A percentile compares a stretch with the other conserved stretches of the same genome.
Conservation (phyloP, 2,888 invertebrate species). For the Temnothorax ravouxi region DNA sequence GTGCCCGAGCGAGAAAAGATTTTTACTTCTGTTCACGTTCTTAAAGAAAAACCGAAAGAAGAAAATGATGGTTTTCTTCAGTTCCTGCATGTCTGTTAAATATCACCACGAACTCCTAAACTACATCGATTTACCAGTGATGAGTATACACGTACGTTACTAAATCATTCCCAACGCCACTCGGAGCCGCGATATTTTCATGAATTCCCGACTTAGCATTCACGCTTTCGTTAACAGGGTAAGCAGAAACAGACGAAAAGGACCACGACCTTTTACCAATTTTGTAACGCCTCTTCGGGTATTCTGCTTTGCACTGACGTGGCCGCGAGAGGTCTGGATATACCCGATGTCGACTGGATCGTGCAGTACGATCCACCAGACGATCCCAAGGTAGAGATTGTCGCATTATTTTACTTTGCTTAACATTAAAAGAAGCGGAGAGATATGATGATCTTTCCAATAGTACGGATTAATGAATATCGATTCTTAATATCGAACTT, state of each 20-base stretch:
- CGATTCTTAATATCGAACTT: not conserved
- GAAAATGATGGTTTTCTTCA: slow-evolving; percentile 99
- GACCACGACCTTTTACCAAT: slow-evolving; percentile 98
- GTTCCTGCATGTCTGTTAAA: slow-evolving; percentile 98
- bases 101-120: slow-evolving; percentile 98
- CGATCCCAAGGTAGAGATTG: slow-evolving; percentile 93
- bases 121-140: slow-evolving; percentile 98
- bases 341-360: slow-evolving; percentile 99
- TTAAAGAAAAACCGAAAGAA: slow-evolving; percentile 98
- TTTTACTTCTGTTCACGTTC: slow-evolving; percentile 98
- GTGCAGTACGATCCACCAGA: slow-evolving; percentile 99
- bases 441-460: not conserved
- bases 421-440: not conserved
- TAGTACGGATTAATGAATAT: not conserved
- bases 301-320: slow-evolving; percentile 99
- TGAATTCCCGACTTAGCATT: not conserved
- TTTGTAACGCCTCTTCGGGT: slow-evolving; percentile 97
- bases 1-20: slow-evolving; percentile 97
- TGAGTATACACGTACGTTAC: slow-evolving; percentile 96
- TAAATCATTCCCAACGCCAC: not conserved
- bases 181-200: not conserved
- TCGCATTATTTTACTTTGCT: not conserved
- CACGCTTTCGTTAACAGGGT: slow-evolving; percentile 89
- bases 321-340: slow-evolving; percentile 98
- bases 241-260: slow-evolving; percentile 99